A percentile compares a stretch with the other conserved stretches of the same genome.
phyloP scores from a whole-genome alignment of 37 sponge, comb jelly and placozoan genomes.

The Haliclona indistincta region DNA sequence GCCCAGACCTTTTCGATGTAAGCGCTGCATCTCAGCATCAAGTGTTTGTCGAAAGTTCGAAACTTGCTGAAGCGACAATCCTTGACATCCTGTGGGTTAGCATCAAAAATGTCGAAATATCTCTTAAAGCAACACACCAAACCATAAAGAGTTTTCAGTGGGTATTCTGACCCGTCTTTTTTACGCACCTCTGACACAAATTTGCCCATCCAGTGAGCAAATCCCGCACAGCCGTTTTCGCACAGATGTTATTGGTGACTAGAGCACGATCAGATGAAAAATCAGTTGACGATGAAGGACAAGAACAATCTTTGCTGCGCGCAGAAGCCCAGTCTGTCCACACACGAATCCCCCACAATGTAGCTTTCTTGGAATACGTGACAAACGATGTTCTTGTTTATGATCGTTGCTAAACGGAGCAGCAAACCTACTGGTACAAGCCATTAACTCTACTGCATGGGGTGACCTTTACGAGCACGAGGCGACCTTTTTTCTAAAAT shows the following conservation, averaged over 20 bases:
- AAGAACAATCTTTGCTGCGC: no score
- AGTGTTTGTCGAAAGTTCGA: slow-evolving; percentile 28
- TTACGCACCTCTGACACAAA: no score
- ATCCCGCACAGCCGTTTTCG: background rate
- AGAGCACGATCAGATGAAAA: no score
- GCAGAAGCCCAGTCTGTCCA: slow-evolving; percentile 34
- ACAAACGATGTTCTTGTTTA: background rate
- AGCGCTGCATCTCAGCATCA: slow-evolving; percentile 39
- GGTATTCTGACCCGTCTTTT: slow-evolving; percentile 37
- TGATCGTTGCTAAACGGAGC: background rate
- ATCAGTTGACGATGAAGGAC: background rate
- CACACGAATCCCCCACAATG: slow-evolving; percentile 22
- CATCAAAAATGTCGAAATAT: background rate
- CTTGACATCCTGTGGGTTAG: slow-evolving; percentile 1
- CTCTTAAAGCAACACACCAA: slow-evolving; percentile 39
- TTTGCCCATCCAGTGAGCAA: slow-evolving; percentile 24
- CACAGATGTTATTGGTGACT: background rate
- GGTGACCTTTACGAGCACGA: no score
- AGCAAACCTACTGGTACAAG: no score
- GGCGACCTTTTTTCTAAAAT: no score
- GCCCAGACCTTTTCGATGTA: slow-evolving; percentile 28
- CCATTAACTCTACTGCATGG: no score
- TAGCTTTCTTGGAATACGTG: slow-evolving; percentile 3
- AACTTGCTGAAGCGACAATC: slow-evolving; percentile 20
- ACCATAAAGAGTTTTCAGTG: slow-evolving; percentile 39